Evolutionary conservation across 2,888 invertebrate genomes (phyloP).

Genomic region (Norana najaformis): DNA sequence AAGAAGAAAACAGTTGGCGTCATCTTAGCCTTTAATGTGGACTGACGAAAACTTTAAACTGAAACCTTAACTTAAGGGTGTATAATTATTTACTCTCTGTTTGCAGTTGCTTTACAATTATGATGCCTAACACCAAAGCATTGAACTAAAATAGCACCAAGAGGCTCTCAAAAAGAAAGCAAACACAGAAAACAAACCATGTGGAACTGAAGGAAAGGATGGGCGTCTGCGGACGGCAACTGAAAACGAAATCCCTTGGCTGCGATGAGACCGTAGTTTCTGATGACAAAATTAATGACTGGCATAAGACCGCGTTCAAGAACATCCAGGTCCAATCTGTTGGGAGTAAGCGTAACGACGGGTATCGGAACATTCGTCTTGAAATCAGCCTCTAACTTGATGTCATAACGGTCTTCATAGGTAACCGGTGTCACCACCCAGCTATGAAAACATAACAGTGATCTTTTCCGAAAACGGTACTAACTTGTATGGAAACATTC

Average conservation of each 20-base stretch:
- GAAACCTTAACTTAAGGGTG: background rate
- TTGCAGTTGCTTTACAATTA: background rate
- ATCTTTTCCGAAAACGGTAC: too few species aligned
- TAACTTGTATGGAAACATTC: background rate
- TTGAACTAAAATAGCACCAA: background rate
- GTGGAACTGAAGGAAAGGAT: slow-evolving; percentile 46
- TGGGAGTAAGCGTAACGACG: slow-evolving; percentile 46
- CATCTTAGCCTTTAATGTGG: background rate
- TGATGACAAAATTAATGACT: slow-evolving; percentile 40
- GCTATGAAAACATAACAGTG: too few species aligned
- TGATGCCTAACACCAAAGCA: background rate
- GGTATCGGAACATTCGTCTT: slow-evolving; percentile 50
- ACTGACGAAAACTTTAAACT: background rate
- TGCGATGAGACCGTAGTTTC: slow-evolving; percentile 50
- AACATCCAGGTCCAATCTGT: slow-evolving; percentile 34
- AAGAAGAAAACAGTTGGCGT: too few species aligned
- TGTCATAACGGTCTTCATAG: slow-evolving; percentile 48
- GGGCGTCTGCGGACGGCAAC: slow-evolving; percentile 41
- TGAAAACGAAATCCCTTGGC: slow-evolving; percentile 46
- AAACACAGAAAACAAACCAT: slow-evolving; percentile 41
- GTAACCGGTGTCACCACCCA: slow-evolving; percentile 48
- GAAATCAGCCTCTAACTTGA: slow-evolving; percentile 49
- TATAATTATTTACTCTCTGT: too few species aligned
- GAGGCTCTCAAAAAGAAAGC: background rate
- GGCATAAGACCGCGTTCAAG: slow-evolving; percentile 35